Evolutionary conservation across 2,888 invertebrate species (phyloP), one percentile per base, ranked within the genome.

Genomic region (Pristionchus exspectatus): DNA sequence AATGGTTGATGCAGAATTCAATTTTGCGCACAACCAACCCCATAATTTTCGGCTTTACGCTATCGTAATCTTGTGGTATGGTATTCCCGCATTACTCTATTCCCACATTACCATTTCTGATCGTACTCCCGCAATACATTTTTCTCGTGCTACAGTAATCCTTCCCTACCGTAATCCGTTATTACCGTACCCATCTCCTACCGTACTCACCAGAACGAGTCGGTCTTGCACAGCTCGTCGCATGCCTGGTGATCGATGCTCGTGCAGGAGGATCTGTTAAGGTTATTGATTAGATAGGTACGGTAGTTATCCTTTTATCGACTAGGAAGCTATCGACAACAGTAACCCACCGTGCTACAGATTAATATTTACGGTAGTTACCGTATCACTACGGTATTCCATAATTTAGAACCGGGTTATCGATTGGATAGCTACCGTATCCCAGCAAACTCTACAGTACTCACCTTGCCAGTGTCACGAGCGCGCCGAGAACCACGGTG

Each of bases 201-300:
- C n/a, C 44, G 44, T 77, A 77, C 30, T 10, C 21, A 92, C 92
- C 92, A 92, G 90, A 87, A 92, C 44, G 89, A 90, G 86, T 92
- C 92, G 21, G 85, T 88, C 88, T 94, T 94, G 90, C 94, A 94
- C 16, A 94, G 90, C 77, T 94, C 94, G 90, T 94, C 94, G 90
- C 94, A 94, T 14, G 93, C 93, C 77, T 92, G 92, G 90, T 94
- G 94, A 84, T 94, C 94, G 74, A 93, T 50, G 18, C 91, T 91
- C n/a, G 92, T 92, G 87, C 94, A 94, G 24, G 91, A 88, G 50
- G 90, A 90, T 66, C 93, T 93, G 91, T 0, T 92, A 2, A 16
- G 30, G 24, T 30, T 69, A 69, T 69, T 27, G 69, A 69, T 69
- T 66, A 24, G 3, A 18, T n/a, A 92, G 30, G 50, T 33, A 14